A percentile compares a stretch with the other conserved stretches of the same genome.
phyloP scores from a whole-genome alignment of 2,888 invertebrate species.

The Catotricha subobsoleta region DNA sequence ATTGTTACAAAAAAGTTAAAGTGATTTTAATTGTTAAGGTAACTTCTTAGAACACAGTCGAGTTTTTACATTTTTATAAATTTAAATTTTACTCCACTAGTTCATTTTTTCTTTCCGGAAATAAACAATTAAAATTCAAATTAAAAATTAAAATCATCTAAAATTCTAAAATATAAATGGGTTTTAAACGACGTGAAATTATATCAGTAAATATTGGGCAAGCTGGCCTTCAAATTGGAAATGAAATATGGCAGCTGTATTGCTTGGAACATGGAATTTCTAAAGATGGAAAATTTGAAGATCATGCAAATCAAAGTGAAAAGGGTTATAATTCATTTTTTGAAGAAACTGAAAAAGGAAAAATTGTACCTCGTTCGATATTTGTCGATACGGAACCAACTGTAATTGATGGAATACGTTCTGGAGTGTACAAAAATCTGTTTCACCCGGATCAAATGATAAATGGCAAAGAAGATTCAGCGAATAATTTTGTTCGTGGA shows the following conservation, averaged over 20 bases:
- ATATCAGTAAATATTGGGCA: slow-evolving; percentile 75
- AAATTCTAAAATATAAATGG: slow-evolving; percentile 3
- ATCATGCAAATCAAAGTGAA: slow-evolving; percentile 26
- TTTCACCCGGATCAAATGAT: slow-evolving; percentile 72
- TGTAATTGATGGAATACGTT: slow-evolving; percentile 49
- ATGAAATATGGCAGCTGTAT: slow-evolving; percentile 70
- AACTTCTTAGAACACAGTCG: no score
- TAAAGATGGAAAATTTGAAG: slow-evolving; percentile 45
- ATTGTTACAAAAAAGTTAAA: no score
- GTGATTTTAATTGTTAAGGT: no score
- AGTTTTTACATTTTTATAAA: no score
- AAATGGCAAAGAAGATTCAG: slow-evolving; percentile 76
- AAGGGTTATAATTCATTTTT: slow-evolving; percentile 39
- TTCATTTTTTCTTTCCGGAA: no score
- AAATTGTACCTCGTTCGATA: slow-evolving; percentile 72
- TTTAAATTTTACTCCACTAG: no score
- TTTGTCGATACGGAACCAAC: slow-evolving; percentile 80
- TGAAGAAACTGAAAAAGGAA: slow-evolving; percentile 68
- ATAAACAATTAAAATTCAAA: background rate
- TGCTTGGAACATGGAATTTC: slow-evolving; percentile 67
- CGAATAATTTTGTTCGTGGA: slow-evolving; percentile 73
- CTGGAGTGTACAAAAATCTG: slow-evolving; percentile 51
- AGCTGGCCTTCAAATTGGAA: slow-evolving; percentile 72
- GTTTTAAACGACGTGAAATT: slow-evolving; percentile 51
- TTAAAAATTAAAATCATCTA: background rate